These are phyloP conservation scores for Entomobrya multifasciata DNA, from an alignment of 2,888 invertebrate genomes.

Conservation along the genomic window DNA sequence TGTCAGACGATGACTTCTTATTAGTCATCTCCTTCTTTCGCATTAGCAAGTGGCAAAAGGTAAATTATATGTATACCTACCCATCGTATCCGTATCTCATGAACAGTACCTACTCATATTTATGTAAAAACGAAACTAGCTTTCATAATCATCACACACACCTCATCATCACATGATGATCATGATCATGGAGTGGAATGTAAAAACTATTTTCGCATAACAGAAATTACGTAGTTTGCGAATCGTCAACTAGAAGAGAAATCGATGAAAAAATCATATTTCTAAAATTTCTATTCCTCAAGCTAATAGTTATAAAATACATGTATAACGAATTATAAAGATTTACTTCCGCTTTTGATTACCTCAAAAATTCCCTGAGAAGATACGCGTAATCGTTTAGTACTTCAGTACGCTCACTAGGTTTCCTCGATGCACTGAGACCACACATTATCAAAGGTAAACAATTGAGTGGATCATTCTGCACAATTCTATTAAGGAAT, in stretches of 20 bases:
- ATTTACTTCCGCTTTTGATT: neutral
- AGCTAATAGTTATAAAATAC: too few relatives aligned
- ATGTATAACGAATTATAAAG: too few relatives aligned
- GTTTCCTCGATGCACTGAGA: slow-evolving; percentile 62
- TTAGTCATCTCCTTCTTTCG: too few relatives aligned
- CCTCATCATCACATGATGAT: too few relatives aligned
- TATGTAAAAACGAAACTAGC: neutral
- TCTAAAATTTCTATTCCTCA: neutral
- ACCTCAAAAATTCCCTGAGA: slow-evolving; percentile 63
- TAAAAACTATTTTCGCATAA: neutral
- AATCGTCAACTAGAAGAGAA: slow-evolving; percentile 25
- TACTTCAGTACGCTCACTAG: slow-evolving; percentile 63
- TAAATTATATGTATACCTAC: too few relatives aligned
- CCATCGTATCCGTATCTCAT: too few relatives aligned
- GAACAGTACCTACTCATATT: neutral
- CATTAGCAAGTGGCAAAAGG: too few relatives aligned
- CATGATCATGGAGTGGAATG: too few relatives aligned
- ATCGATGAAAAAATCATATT: slow-evolving; percentile 13
- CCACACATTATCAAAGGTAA: slow-evolving; percentile 68
- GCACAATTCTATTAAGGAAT: slow-evolving; percentile 62
- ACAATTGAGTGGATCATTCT: slow-evolving; percentile 70
- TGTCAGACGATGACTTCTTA: too few relatives aligned
- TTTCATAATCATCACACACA: neutral
- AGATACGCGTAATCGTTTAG: slow-evolving; percentile 72
- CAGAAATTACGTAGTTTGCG: too few relatives aligned